Conservation (phyloP, 2,888 invertebrate genomes). For the Ametastegia equiseti region DNA sequence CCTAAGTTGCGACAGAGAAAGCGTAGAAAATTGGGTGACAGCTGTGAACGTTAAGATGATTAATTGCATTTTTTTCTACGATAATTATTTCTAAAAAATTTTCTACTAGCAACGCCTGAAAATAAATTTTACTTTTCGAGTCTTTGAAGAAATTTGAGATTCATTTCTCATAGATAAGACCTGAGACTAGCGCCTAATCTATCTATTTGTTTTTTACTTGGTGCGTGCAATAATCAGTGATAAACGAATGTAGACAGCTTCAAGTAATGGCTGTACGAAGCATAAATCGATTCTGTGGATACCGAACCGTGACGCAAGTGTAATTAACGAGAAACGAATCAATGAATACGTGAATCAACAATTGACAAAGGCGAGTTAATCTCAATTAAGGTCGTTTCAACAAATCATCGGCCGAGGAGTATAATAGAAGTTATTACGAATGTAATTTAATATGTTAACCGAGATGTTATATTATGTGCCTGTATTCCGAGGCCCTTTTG, state of each 20-base stretch:
- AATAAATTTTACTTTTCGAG: not conserved
- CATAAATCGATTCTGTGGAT: not conserved
- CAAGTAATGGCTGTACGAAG: not conserved
- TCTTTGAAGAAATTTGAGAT: not conserved
- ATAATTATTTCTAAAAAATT: too few species aligned
- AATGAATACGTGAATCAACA: not conserved
- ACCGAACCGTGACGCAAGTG: not conserved
- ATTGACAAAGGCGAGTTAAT: not conserved
- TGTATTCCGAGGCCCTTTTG: not conserved
- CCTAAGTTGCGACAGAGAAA: too few species aligned
- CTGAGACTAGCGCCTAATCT: not conserved
- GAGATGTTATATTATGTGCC: not conserved
- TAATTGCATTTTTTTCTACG: too few species aligned
- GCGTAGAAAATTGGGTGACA: too few species aligned
- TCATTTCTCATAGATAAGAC: not conserved
- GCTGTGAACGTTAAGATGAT: too few species aligned
- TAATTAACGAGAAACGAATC: not conserved
- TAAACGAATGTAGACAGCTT: not conserved
- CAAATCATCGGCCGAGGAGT: not conserved
- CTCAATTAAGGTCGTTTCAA: not conserved
- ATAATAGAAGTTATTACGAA: too few species aligned
- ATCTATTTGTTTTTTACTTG: not conserved
- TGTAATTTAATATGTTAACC: not conserved
- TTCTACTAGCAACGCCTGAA: too few species aligned
- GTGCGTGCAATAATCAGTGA: not conserved